Conservation (phyloP, 2,113 vertebrate species). For the Rhombomys opimus region DNA sequence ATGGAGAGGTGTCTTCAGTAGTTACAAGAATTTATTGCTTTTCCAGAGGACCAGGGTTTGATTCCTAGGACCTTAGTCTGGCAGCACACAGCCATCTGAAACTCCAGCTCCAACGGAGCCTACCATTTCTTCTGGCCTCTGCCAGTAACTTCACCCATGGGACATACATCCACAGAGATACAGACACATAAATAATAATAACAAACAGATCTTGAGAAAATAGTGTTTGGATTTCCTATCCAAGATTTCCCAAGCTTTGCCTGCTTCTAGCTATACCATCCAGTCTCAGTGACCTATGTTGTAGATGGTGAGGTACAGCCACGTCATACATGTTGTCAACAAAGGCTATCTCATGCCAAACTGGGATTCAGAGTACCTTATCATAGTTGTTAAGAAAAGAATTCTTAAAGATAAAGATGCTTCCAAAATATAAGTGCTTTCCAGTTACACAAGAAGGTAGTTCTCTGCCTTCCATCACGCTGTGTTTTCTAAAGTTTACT, state of each 20-base stretch:
- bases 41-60: neutral
- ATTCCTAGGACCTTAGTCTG: neutral
- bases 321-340: neutral
- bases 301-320: rapidly evolving
- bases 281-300: neutral
- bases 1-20: neutral
- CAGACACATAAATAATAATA: neutral
- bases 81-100: neutral
- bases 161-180: neutral
- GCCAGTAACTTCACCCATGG: neutral
- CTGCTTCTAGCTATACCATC: neutral
- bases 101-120: neutral
- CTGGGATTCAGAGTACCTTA: conserved; percentile 55
- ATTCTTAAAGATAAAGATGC: conserved; percentile 24
- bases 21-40: neutral
- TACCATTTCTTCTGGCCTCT: neutral
- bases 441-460: neutral
- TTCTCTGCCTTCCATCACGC: neutral
- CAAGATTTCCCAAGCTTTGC: neutral
- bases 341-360: conserved; percentile 61
- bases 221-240: neutral
- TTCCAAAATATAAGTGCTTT: conserved; percentile 50
- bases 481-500: neutral
- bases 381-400: conserved; percentile 40
- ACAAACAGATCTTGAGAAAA: neutral